Percentiles rank a stretch among this genome's conserved stretches.
phyloP scores from a whole-genome alignment of 2,888 invertebrate species.

The Aphrophora alni region DNA sequence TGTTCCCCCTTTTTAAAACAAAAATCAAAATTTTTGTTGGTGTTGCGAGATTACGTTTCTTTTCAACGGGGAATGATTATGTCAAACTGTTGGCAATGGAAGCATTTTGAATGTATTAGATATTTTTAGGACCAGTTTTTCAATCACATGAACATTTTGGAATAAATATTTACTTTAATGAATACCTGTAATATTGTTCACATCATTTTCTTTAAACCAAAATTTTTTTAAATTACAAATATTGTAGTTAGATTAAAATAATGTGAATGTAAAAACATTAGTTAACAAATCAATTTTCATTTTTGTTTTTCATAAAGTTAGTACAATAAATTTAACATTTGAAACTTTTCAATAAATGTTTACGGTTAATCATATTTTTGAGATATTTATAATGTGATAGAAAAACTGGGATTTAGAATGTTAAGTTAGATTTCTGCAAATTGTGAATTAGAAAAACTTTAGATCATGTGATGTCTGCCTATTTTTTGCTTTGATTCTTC shows the following conservation, averaged over 20 bases:
- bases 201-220: too few relatives aligned
- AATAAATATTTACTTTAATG: too few relatives aligned
- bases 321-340: too few relatives aligned
- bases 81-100: conserved; percentile 6
- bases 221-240: too few relatives aligned
- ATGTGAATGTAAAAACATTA: too few relatives aligned
- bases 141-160: neutral
- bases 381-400: neutral
- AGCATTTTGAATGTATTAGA: conserved; percentile 9
- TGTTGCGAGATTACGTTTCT: conserved; percentile 4
- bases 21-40: neutral
- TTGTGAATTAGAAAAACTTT: neutral
- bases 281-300: too few relatives aligned
- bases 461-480: neutral
- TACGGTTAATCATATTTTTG: too few relatives aligned
- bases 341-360: too few relatives aligned
- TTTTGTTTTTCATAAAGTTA: too few relatives aligned
- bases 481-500: neutral
- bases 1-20: neutral
- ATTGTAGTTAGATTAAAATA: too few relatives aligned
- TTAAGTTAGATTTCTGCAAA: neutral
- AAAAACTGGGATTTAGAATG: neutral
- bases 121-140: neutral
- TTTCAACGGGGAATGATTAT: conserved; percentile 1
- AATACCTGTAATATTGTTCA: too few relatives aligned